Evolutionary conservation across 2,113 vertebrate species (phyloP), one percentile per base, ranked within the genome.

Genomic region (Xenotilapia leptura): DNA sequence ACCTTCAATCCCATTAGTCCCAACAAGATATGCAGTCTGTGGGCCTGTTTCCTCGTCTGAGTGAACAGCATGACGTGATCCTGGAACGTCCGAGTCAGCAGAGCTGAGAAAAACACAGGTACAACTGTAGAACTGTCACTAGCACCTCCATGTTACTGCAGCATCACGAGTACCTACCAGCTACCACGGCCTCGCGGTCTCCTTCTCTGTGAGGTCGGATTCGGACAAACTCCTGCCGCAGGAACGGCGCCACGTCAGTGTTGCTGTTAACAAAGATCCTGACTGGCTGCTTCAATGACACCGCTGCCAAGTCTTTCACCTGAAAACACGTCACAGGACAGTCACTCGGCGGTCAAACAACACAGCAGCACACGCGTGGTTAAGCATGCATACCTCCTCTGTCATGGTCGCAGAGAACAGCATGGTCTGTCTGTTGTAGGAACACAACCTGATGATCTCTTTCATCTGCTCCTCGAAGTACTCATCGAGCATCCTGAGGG

Each of bases 391-490:
- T 89, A 99, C 98, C 98, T 99, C 98, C 2, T 99, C 98, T 0
- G 97, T 98, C 98, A 99, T 99, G 26, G 99, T 99, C 82, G 99
- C 99, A 0, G 99, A 99, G 92, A 99, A 99, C 79, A 99, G 95
- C 97, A 99, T 98, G 31, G 99, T 99, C 94, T 99, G 99, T 86
- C 97, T 96, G 92, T 98, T 98, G 87, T 96, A 97, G 21, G 98
- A 97, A 77, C 99, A 99, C 93, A 99, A 56, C 42, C 96, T 96
- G 92, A 99, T 99, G 90, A 99, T 97, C 95, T 99, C 99, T 91
- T 99, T 99, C 98, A 99, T 99, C 96, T 99, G 99, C 75, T 99
- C 99, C 92, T 99, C 98, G 84, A 99, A 99, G 94, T 99, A 99
- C 84, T 99, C 99, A 9, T 99, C 98, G 94, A 99, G 86, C 99